Evolutionary conservation across 2,888 invertebrate species (phyloP).

Genomic region (Drosophila peninsularis): DNA sequence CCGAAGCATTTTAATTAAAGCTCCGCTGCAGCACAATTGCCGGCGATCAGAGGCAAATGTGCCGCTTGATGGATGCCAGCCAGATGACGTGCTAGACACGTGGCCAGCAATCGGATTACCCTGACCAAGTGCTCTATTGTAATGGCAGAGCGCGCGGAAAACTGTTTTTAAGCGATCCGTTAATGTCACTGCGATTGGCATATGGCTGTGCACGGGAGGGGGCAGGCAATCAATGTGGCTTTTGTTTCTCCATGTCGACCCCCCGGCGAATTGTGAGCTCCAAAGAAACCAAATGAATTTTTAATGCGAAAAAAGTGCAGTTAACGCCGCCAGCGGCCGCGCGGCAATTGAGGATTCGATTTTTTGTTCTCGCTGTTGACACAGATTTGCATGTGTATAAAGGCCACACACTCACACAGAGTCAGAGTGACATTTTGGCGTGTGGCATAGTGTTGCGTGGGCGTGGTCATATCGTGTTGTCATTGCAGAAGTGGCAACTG

Average conservation of each 20-base stretch:
- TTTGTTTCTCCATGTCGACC: slow-evolving; percentile 22
- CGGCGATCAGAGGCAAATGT: slow-evolving; percentile 43
- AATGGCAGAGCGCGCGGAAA: slow-evolving; percentile 4
- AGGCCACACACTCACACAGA: not conserved
- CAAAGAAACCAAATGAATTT: slow-evolving; percentile 43
- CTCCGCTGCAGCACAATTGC: slow-evolving; percentile 26
- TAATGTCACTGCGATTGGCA: slow-evolving; percentile 44
- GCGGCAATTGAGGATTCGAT: slow-evolving; percentile 32
- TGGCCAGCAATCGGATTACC: slow-evolving; percentile 16
- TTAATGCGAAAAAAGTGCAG: slow-evolving; percentile 53
- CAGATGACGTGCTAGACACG: slow-evolving; percentile 17
- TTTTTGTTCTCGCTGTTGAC: slow-evolving; percentile 3
- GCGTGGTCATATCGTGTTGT: slow-evolving; percentile 7
- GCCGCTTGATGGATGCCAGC: slow-evolving; percentile 36
- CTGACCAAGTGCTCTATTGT: slow-evolving; percentile 8
- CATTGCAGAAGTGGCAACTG: slow-evolving; percentile 28
- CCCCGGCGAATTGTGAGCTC: slow-evolving; percentile 13
- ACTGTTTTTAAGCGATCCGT: slow-evolving; percentile 11
- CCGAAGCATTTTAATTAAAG: slow-evolving; percentile 64
- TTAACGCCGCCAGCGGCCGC: slow-evolving; percentile 26
- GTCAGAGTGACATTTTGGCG: slow-evolving; percentile 9
- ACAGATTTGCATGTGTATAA: slow-evolving; percentile 50
- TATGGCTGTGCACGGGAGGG: not conserved
- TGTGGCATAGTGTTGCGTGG: slow-evolving; percentile 5
- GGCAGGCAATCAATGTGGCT: slow-evolving; percentile 48